Base-by-base conservation (phyloP, 2,113 vertebrate genomes). In the Saiga tatarica region DNA sequence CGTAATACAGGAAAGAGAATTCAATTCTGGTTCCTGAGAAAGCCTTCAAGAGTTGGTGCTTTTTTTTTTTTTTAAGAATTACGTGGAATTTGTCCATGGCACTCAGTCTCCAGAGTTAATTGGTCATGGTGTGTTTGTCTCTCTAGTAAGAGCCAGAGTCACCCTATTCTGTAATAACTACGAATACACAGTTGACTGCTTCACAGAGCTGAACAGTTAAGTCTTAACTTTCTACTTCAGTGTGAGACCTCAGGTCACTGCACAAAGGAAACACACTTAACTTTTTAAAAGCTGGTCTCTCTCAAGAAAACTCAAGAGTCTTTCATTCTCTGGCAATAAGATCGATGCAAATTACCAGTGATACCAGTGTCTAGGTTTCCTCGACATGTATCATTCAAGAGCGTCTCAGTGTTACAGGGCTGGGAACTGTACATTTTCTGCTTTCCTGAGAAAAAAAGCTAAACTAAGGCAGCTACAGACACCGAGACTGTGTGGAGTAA, bases 301-400 rank as follows among this genome's bases (percentile, higher is more conserved):
- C 85, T 87, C 87, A 96, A 96, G 84, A 98, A 97, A 98, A 96
- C 86, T 94, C 88, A 87, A 87, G 91, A 97, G 96, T 94, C 94
- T 89, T 94, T 74, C 59, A 85, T 97, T 95, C 95, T 45, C 92
- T 45, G 96, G 96, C 89, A 95, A 21, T 94, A 62, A 97, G 91
- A 95, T 86, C 88, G 94, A 97, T 96, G 97, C 89, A 98, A 98
- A 98, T 91, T 59, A 96, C 92, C 97, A 82, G 47, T 15, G 47
- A 97, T 98, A 99, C 98, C 98, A 45, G 94, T 98, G 98, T 98
- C 99, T 97, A 30, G 91, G 96, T 95, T 99, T 98, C 98, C 98
- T 98, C 62, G 17, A 84, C 98, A 99, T 99, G 96, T 97, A 99
- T 99, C 98, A 99, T 99, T 99, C 95, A 99, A 87, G 96, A 98